Evolutionary conservation across 2,113 vertebrate species (phyloP).

Genomic region (Machaerirhynchus nigripectus): DNA sequence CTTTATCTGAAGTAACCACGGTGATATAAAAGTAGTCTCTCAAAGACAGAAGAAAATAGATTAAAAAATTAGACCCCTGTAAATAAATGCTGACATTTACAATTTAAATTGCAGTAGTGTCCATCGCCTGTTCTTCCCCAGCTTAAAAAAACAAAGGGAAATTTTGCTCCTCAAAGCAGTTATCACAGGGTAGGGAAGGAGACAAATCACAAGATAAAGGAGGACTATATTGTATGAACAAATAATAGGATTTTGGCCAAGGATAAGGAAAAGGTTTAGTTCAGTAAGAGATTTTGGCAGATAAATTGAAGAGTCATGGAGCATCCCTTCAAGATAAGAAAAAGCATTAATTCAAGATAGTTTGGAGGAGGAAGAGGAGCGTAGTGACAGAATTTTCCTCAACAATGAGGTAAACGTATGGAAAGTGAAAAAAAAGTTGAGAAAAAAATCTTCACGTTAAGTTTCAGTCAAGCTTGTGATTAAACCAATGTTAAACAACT

Average conservation of each 20-base stretch:
- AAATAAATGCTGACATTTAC: not conserved
- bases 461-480: not conserved
- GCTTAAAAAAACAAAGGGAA: constrained; percentile 1
- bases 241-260: not conserved
- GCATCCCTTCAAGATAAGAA: not conserved
- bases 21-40: not conserved
- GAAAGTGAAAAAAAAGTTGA: not conserved
- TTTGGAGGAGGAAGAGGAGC: not conserved
- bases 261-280: not conserved
- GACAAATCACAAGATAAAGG: not conserved
- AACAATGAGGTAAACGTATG: not conserved
- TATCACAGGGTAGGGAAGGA: not conserved
- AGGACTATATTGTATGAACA: not conserved
- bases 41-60: not conserved
- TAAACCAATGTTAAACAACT: not conserved
- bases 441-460: not conserved
- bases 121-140: not conserved
- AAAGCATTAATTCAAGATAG: not conserved
- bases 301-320: not conserved
- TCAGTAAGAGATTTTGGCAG: not conserved
- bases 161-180: not conserved
- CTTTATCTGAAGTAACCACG: not conserved
- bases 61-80: not conserved
- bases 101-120: not conserved
- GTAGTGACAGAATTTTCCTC: not conserved